Conservation (phyloP, 2,797 vertebrate genomes). For the Halcyon smyrnensis region DNA sequence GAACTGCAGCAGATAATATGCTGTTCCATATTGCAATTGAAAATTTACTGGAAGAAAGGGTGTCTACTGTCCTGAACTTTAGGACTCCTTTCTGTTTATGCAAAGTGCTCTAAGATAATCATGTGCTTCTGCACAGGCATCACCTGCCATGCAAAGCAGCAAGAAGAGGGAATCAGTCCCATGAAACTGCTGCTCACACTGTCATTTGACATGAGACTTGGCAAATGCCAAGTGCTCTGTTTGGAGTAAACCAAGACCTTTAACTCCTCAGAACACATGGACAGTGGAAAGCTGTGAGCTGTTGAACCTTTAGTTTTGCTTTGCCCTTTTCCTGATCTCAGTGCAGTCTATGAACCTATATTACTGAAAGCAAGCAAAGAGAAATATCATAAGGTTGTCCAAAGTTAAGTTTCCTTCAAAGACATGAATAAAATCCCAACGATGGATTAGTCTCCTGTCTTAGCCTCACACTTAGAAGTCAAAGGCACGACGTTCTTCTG, state of each 20-base stretch:
- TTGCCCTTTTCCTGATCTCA: not conserved
- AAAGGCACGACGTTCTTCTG: not conserved
- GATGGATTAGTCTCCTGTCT: not conserved
- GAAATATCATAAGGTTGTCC: not conserved
- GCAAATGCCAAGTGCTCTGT: not conserved
- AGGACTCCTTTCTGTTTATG: not conserved
- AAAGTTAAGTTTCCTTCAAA: not conserved
- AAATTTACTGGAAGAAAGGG: not conserved
- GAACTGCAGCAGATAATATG: not conserved
- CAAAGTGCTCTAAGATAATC: not conserved
- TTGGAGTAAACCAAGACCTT: not conserved
- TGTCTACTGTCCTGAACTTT: not conserved
- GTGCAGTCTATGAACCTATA: not conserved
- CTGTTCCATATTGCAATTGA: rapidly evolving
- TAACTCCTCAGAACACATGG: not conserved
- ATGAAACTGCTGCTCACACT: not conserved
- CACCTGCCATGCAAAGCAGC: not conserved
- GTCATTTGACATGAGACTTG: not conserved
- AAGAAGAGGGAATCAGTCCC: not conserved
- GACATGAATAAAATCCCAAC: not conserved
- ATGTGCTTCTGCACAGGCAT: not conserved
- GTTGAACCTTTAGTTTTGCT: not conserved
- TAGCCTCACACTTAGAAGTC: not conserved
- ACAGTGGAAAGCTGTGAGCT: not conserved
- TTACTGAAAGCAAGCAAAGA: not conserved